Percentiles rank a stretch among this genome's conserved stretches.
phyloP scores from a whole-genome alignment of 2,797 vertebrate species.

The Rhincodon typus region DNA sequence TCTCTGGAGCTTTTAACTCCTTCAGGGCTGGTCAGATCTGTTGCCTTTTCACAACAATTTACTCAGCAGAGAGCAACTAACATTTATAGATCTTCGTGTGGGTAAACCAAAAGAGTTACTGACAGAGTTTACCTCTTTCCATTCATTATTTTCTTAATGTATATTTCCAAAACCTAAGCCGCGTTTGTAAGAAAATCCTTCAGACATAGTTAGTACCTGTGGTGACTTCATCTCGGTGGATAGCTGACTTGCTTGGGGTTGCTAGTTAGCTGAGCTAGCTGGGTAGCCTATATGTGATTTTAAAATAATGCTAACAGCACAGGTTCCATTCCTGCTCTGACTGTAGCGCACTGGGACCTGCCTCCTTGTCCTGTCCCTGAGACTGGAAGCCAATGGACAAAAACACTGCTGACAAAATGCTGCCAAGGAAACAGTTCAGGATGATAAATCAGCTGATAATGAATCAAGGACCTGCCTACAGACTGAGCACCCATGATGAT shows the following conservation, averaged over 20 bases:
- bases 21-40: constrained; percentile 13
- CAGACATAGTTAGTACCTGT: neutral
- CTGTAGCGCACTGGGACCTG: neutral
- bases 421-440: neutral
- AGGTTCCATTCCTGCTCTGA: neutral
- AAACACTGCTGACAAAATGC: neutral
- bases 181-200: neutral
- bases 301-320: neutral
- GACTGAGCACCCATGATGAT: neutral
- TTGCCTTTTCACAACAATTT: neutral
- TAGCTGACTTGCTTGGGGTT: neutral
- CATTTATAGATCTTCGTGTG: neutral
- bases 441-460: neutral
- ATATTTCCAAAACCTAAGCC: neutral
- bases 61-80: neutral
- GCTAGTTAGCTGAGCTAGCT: neutral
- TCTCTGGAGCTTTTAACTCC: constrained; percentile 37
- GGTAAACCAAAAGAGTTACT: neutral
- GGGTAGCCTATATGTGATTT: neutral
- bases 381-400: neutral
- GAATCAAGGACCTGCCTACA: neutral
- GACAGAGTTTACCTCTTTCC: neutral
- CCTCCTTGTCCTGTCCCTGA: neutral
- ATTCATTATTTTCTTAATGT: neutral
- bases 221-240: neutral